Evolutionary conservation across 2,113 vertebrate species (phyloP).

Genomic region (Tragelaphus scriptus): DNA sequence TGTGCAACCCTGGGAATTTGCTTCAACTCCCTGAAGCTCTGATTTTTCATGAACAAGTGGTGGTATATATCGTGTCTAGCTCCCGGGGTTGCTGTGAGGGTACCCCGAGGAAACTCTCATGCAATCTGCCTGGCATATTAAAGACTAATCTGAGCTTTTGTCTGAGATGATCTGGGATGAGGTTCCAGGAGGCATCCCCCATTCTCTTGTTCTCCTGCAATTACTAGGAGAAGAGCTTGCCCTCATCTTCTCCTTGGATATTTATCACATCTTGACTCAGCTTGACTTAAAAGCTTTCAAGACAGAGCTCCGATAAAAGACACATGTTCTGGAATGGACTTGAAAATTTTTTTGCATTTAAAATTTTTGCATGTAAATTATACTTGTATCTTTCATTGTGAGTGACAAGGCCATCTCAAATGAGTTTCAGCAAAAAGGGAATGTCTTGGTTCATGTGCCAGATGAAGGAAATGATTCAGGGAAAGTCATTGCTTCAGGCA

Average conservation of each 20-base stretch:
- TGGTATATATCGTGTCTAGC: accelerated
- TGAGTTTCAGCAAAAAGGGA: background rate
- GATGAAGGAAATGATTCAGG: background rate
- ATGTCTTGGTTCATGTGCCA: background rate
- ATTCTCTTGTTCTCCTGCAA: no score
- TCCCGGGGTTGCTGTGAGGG: no score
- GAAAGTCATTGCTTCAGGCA: background rate
- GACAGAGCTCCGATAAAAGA: background rate
- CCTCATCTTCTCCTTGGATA: no score
- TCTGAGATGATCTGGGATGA: background rate
- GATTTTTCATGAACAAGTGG: no score
- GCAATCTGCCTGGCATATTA: no score
- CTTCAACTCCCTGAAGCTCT: background rate
- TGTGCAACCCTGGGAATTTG: background rate
- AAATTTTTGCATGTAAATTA: background rate
- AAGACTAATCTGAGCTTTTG: accelerated
- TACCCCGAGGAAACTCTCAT: accelerated
- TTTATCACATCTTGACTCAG: background rate
- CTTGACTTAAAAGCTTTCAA: background rate
- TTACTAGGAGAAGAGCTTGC: background rate
- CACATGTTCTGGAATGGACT: background rate
- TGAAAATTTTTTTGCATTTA: background rate
- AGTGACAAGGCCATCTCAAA: background rate
- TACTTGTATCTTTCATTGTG: background rate
- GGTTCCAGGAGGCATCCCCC: accelerated